phyloP scores from a whole-genome alignment of 1,140 invertebrate genomes.

The Caenorhabditis briggsae region DNA sequence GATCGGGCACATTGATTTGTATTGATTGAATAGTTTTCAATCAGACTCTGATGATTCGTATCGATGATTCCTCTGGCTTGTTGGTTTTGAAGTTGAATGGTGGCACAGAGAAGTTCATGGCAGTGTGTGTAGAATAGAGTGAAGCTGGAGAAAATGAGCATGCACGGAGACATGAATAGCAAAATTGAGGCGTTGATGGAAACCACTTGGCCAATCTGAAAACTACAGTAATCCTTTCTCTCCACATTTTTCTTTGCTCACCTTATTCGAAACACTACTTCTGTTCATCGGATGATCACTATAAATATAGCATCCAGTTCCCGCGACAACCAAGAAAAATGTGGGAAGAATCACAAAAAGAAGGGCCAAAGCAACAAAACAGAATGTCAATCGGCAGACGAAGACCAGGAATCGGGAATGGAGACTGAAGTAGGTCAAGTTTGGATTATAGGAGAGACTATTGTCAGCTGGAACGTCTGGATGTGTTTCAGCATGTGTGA shows the following conservation, averaged over 20 bases:
- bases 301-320: conserved; percentile 44
- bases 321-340: conserved; percentile 19
- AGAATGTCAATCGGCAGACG: conserved; percentile 4
- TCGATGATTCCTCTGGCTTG: conserved; percentile 20
- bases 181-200: conserved; percentile 28
- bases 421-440: conserved; percentile 14
- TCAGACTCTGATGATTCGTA: conserved; percentile 29
- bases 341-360: conserved; percentile 2
- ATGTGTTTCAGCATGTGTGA: neutral
- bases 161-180: conserved; percentile 2
- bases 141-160: conserved; percentile 15
- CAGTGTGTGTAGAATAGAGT: conserved; percentile 46
- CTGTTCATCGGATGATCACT: conserved; percentile 46
- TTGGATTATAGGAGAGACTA: neutral
- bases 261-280: conserved; percentile 41
- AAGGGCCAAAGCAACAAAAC: conserved; percentile 2
- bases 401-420: conserved; percentile 16
- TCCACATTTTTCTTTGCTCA: neutral
- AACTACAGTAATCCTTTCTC: neutral
- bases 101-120: conserved; percentile 34
- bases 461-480: neutral
- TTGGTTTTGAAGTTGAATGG: conserved; percentile 30
- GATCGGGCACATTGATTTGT: conserved; percentile 27
- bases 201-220: conserved; percentile 27
- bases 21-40: conserved; percentile 37